A percentile compares a stretch with the other conserved stretches of the same genome.
Conservation (phyloP, 2,888 invertebrate species). For the Panopea generosa region DNA sequence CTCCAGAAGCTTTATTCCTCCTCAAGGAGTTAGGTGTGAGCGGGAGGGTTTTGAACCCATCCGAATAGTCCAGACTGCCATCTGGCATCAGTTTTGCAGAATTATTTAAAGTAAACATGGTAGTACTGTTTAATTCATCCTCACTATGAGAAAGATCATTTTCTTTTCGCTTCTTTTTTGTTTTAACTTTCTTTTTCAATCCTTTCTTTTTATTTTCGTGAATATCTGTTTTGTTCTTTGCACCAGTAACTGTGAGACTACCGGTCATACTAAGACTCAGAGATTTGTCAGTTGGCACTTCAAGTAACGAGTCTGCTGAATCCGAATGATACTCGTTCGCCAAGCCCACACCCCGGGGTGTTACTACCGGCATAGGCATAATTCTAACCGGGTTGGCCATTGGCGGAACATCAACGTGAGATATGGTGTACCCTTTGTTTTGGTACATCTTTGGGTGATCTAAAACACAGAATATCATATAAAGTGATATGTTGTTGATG, state of each 20-base stretch:
- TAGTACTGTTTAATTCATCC: slow-evolving; percentile 73
- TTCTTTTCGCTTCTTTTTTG: slow-evolving; percentile 47
- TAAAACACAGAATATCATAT: slow-evolving; percentile 26
- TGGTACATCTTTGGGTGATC: slow-evolving; percentile 63
- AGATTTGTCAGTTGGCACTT: slow-evolving; percentile 67
- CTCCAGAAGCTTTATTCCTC: slow-evolving; percentile 34
- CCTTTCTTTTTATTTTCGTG: slow-evolving; percentile 29
- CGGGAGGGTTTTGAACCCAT: slow-evolving; percentile 67
- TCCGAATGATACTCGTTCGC: slow-evolving; percentile 73
- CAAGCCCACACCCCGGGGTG: slow-evolving; percentile 47
- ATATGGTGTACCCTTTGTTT: slow-evolving; percentile 55
- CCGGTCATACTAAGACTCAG: slow-evolving; percentile 30
- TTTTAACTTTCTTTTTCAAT: slow-evolving; percentile 39
- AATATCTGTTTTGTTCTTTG: background rate
- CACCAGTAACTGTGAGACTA: no score
- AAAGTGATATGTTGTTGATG: background rate
- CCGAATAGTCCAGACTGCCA: slow-evolving; percentile 72
- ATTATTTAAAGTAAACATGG: slow-evolving; percentile 72
- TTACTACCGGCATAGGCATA: slow-evolving; percentile 48
- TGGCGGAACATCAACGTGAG: slow-evolving; percentile 53
- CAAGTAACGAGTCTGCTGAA: slow-evolving; percentile 74
- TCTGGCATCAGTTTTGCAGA: slow-evolving; percentile 69
- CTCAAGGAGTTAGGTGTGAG: slow-evolving; percentile 71
- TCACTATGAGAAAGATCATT: slow-evolving; percentile 41
- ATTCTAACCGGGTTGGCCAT: slow-evolving; percentile 48